These are phyloP conservation scores for Crossaster papposus DNA, from an alignment of 53 echinoderm and acorn worm species.

Conservation along the genomic window DNA sequence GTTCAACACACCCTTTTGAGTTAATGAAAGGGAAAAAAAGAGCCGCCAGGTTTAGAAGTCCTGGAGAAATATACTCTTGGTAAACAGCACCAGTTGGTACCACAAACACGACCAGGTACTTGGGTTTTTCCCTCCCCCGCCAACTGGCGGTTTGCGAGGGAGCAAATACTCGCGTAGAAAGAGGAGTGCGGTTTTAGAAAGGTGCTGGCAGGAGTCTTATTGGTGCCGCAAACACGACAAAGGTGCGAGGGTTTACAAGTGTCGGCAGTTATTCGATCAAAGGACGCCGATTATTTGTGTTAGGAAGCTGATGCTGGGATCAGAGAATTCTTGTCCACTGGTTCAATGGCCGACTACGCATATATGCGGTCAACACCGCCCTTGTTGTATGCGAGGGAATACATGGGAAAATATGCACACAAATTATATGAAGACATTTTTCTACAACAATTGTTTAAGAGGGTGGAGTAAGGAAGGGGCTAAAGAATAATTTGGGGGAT, in stretches of 20 bases:
- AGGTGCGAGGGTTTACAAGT: not conserved
- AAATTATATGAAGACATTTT: not conserved
- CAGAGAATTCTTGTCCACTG: not conserved
- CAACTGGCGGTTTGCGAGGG: not conserved
- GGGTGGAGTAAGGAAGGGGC: too few species aligned
- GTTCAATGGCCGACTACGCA: not conserved
- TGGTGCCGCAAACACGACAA: not conserved
- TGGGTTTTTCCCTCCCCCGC: not conserved
- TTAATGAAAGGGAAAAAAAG: not conserved
- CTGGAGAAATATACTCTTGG: slow-evolving; percentile 31
- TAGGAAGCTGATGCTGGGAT: not conserved
- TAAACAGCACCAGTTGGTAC: slow-evolving; percentile 2
- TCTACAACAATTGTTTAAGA: too few species aligned
- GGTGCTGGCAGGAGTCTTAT: slow-evolving; percentile 7
- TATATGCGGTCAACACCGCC: slow-evolving; percentile 8
- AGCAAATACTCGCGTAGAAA: not conserved
- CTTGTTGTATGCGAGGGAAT: not conserved
- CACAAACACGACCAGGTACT: slow-evolving; percentile 22
- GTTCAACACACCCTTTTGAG: slow-evolving; percentile 55
- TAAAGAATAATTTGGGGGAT: too few species aligned
- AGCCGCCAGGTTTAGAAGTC: slow-evolving; percentile 34
- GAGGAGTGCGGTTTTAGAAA: not conserved
- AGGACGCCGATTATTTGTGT: slow-evolving; percentile 19
- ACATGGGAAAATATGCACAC: not conserved
- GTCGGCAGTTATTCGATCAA: slow-evolving; percentile 16